Base-by-base conservation (phyloP, 92 coral and sea anemone genomes). In the Epizoanthus rinbou region DNA sequence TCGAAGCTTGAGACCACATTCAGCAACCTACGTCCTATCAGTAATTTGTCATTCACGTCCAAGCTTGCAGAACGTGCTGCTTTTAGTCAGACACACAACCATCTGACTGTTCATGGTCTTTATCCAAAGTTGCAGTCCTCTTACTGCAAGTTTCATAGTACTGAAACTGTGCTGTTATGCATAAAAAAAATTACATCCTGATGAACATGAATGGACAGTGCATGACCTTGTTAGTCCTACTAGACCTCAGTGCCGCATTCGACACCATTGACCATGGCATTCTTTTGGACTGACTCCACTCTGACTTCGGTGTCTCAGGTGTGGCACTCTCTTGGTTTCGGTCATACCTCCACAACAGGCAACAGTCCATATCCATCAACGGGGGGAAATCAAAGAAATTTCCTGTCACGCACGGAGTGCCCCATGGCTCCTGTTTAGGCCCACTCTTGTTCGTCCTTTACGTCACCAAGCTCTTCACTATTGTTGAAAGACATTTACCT, bases 21-120 rank as follows among this genome's bases (percentile, higher is more conserved):
- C 76, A 53, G 9, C 75, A 81, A 81, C 64, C 10, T 65, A 47
- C 76, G 65, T 45, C 79, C 85, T 67, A 43, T 81, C 80, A 66
- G 85, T 58, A 83, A 83, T 28, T 17, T 83, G 16, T 57, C 63
- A 33, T 83, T 71, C 62, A 33, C 67, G 16, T 83, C 86, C n/a
- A 83, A 83, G 47, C 72, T 83, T 62, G 43, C 72, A 10, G 86
- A 83, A 70, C 56, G 80, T 11, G 86, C 70, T 43, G 86, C 76
- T 8, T 70, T 70, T 28, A 50, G 60, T 37, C 81, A 72, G 60
- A 72, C 63, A 37, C 86, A 83, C 68, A 57, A 35, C 10, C 80
- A 70, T 52, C 31, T 73, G 80, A 62, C 78, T 22, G 64, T 6
- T 16, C 23, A 70, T 57, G 14, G 69, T 24, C 80, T 83, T n/a